phyloP scores from a whole-genome alignment of 2,113 vertebrate species.

The Rhabdomys dilectus region DNA sequence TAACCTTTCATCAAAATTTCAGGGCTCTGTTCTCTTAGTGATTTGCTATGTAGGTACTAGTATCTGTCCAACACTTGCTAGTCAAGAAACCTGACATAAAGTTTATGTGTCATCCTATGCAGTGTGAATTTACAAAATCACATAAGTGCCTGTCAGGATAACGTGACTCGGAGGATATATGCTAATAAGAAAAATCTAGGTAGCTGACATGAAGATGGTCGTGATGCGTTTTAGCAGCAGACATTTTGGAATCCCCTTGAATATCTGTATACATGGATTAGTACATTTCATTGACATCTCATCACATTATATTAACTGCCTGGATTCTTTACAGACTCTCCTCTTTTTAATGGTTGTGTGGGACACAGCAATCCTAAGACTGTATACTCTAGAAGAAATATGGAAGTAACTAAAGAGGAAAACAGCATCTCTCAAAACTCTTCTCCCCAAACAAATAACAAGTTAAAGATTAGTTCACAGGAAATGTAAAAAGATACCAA shows the following conservation, averaged over 20 bases:
- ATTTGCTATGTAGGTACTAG: not conserved
- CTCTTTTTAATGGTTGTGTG: not conserved
- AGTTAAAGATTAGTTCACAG: not conserved
- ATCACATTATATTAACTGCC: not conserved
- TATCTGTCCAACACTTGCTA: not conserved
- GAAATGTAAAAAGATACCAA: not conserved
- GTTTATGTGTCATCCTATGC: not conserved
- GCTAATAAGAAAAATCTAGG: not conserved
- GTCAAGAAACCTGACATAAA: not conserved
- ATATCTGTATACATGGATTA: not conserved
- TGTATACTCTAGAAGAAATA: not conserved
- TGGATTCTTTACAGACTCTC: not conserved
- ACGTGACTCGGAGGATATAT: not conserved
- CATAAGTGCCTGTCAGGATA: not conserved
- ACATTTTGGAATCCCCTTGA: not conserved
- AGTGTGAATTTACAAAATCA: not conserved
- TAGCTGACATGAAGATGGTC: not conserved
- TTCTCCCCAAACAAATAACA: not conserved
- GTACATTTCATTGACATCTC: not conserved
- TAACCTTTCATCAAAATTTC: not conserved
- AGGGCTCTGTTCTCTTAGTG: not conserved
- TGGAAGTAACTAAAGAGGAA: not conserved
- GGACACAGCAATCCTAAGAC: not conserved
- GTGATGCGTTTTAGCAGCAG: not conserved
- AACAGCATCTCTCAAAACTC: fast-evolving